Conservation (phyloP, 2,113 vertebrate genomes). For the Pollachius pollachius region DNA sequence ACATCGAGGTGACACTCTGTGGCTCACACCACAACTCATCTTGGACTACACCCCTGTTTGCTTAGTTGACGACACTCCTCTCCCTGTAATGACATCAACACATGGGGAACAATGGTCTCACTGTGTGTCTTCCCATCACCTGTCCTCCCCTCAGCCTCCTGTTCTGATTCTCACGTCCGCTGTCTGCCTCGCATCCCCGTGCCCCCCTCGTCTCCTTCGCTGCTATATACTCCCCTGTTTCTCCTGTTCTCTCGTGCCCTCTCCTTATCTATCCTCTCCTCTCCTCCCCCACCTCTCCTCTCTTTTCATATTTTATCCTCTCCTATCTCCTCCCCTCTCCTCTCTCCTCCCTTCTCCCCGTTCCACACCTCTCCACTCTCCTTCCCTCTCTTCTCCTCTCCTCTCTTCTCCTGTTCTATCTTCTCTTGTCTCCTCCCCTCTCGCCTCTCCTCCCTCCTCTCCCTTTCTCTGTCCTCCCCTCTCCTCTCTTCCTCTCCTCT, state of each 20-base stretch:
- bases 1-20: not conserved
- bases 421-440: not conserved
- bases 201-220: slow-evolving; percentile 2
- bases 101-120: slow-evolving; percentile 50
- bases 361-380: slow-evolving; percentile 20
- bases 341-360: slow-evolving; percentile 20
- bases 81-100: slow-evolving; percentile 28
- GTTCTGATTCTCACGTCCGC: not conserved
- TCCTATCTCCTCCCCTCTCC: slow-evolving; percentile 19
- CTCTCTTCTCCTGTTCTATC: slow-evolving; percentile 5
- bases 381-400: not conserved
- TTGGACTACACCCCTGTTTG: slow-evolving; percentile 38
- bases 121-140: slow-evolving; percentile 43
- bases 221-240: slow-evolving; percentile 21
- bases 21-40: not conserved
- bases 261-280: slow-evolving; percentile 32
- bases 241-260: slow-evolving; percentile 18
- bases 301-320: slow-evolving; percentile 36
- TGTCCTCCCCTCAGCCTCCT: not conserved
- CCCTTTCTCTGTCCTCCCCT: not conserved
- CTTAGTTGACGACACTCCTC: slow-evolving; percentile 31
- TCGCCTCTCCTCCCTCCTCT: not conserved
- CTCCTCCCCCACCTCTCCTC: slow-evolving; percentile 32
- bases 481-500: not conserved
- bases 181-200: no score